Base-by-base conservation (phyloP, 2,888 invertebrate genomes). In the Notodonta dromedarius region DNA sequence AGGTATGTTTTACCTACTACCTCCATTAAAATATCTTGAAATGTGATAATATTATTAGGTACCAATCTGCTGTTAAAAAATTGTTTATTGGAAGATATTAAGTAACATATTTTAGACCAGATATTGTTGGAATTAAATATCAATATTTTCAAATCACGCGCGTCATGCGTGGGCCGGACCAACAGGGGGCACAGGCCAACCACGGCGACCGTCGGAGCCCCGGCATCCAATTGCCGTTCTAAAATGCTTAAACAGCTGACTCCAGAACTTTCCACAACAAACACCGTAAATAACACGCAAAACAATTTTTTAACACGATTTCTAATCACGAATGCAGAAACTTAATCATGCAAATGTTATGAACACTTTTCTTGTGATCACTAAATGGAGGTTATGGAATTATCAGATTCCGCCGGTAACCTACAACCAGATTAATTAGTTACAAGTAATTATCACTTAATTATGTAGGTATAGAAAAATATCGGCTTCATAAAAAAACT, bases 251-350 rank as follows among this genome's bases (percentile, higher is more conserved):
- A 88, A 85, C 91, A 90, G 90, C 91, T 91, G 90, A 90, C 82
- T 91, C 91, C 81, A 89, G 90, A 91, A 91, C 66, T 64, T 90
- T 91, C 91, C 76, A 78, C 66, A 66, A 57, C 32, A 73, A 56
- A 69, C 57, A 13, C 53, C 14, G 60, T n/a, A 44, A 40, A 12
- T 16, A 44, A 52, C 24, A 63, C 32, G 55, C 5, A 32, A 57
- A 55, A 60, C 52, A 4, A 58, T 50, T 52, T 14, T 61, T 32
- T 53, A 48, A 51, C 40, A 51, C 44, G 14, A 50, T 57, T 58
- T 32, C 14, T 56, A 56, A 44, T 58, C 32, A 62, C 9, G 13
- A 65, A 55, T 51, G 14, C 16, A n/a, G 14, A 35, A 35, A 35
- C 35, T 35, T 35, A 3, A 35, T 35, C 35, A 35, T 35, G 35